These are phyloP conservation scores for Porites evermanni DNA, from an alignment of 92 coral and sea anemone species.

Conservation along the genomic window DNA sequence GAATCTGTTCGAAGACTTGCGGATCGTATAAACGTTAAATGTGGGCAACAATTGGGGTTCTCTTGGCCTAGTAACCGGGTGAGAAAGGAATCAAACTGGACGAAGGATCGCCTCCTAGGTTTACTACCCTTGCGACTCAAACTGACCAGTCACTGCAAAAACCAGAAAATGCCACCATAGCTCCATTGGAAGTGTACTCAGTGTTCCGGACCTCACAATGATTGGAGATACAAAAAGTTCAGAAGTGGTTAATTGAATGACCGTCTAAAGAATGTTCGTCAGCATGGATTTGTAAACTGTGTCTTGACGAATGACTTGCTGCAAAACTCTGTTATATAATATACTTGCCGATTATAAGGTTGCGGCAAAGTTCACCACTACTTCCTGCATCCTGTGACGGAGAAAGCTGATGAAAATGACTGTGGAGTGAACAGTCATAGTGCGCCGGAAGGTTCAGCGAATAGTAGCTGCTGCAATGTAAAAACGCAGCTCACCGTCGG, in stretches of 20 bases:
- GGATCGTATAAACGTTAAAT: conserved; percentile 50
- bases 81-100: not conserved
- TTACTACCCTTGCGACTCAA: conserved; percentile 44
- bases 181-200: conserved; percentile 36
- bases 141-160: conserved; percentile 1
- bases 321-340: conserved; percentile 63
- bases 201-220: conserved; percentile 62
- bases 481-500: not conserved
- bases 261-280: conserved; percentile 37
- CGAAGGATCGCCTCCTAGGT: conserved; percentile 14
- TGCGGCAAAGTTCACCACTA: conserved; percentile 69
- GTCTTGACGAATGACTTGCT: conserved; percentile 71
- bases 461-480: not conserved
- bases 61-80: not conserved
- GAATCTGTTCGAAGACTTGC: conserved; percentile 48
- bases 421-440: not conserved
- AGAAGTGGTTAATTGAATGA: too few species aligned
- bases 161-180: not conserved
- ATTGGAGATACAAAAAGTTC: conserved; percentile 45
- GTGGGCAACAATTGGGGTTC: conserved; percentile 30
- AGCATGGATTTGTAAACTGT: conserved; percentile 65
- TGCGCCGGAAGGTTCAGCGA: not conserved
- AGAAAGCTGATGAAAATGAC: not conserved
- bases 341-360: conserved; percentile 59
- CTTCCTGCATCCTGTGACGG: conserved; percentile 50